Evolutionary conservation across 2,888 invertebrate genomes (phyloP), one percentile per base, ranked within the genome.

Genomic region (Nectonema munidae): DNA sequence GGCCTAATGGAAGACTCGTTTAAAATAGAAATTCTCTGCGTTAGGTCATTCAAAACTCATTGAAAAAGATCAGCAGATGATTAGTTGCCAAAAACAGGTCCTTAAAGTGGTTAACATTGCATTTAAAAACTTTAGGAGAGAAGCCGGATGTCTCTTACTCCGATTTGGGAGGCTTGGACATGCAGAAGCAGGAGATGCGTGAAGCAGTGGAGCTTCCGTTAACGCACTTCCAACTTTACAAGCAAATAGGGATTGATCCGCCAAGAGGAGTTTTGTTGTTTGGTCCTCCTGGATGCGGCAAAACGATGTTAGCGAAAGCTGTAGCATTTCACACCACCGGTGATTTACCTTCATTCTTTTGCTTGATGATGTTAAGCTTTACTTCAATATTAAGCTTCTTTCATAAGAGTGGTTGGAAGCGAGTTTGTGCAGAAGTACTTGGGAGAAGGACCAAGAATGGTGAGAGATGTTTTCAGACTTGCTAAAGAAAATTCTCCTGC

Each of bases 381-480:
- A 41, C 41, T 13, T 17, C 19, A 21, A 13, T 40, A 48, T 48
- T 20, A 48, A 55, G 89, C 89, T 48, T 77, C 89, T 2, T 95
- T 95, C 53, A 89, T 95, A 49, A 68, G 89, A 44, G 95, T 95
- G 13, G 95, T 95, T 14, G 95, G 95, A 3, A 89, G 86, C 0
- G 95, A 99, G 58, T 99, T 95, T 54, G 95, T 99, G 3, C 95
- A 95, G 59, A 95, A 99, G 53, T 95, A 95, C 54, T 62, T 95
- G 39, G 95, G 95, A 21, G 95, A 95, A 56, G 95, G 95, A 0
- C 89, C 95, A 1, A 68, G 95, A 39, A 95, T 95, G 95, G 95
- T 95, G 21, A 66, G 95, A 43, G 95, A 99, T 54, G 89, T 99
- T 11, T 95, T 95, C 58, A 69, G 95, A 49, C 64, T 99, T 44